Conservation (phyloP, 1,140 invertebrate species). For the Neodiprion lecontei region DNA sequence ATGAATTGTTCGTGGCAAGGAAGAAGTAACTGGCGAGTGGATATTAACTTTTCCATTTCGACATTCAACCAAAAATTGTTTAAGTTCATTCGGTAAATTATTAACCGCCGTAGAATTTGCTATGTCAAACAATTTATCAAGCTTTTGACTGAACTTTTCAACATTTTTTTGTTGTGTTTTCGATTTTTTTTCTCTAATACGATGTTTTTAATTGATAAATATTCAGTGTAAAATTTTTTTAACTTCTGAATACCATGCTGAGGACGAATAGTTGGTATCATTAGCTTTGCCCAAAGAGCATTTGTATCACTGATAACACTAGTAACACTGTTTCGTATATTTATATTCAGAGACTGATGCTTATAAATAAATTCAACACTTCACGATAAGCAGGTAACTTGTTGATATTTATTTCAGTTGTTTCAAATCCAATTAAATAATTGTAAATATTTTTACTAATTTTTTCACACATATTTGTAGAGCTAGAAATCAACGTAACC, state of each 20-base stretch:
- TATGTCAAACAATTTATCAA: constrained; percentile 16
- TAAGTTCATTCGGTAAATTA: constrained; percentile 14
- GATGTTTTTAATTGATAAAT: no score
- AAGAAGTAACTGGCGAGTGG: background rate
- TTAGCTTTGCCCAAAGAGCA: constrained; percentile 11
- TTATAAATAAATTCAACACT: constrained; percentile 13
- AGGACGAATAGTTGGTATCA: background rate
- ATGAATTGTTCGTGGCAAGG: constrained; percentile 10
- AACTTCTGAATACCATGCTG: no score
- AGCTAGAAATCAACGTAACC: no score
- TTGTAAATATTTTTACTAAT: background rate
- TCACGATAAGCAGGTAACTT: constrained; percentile 14
- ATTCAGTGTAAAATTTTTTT: no score
- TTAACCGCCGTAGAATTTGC: constrained; percentile 11
- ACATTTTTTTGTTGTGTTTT: no score
- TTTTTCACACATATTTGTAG: background rate
- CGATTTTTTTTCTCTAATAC: no score
- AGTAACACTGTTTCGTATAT: constrained; percentile 9
- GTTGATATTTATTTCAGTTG: constrained; percentile 8
- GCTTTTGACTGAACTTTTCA: background rate
- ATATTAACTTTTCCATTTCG: constrained; percentile 2
- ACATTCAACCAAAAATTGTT: constrained; percentile 15
- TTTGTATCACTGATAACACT: constrained; percentile 12
- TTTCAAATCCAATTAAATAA: constrained; percentile 17
- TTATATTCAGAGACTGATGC: constrained; percentile 9